A percentile compares a stretch with the other conserved stretches of the same genome.
These are phyloP conservation scores for Dasypolia templi DNA, from an alignment of 2,888 invertebrate genomes.

Conservation along the genomic window DNA sequence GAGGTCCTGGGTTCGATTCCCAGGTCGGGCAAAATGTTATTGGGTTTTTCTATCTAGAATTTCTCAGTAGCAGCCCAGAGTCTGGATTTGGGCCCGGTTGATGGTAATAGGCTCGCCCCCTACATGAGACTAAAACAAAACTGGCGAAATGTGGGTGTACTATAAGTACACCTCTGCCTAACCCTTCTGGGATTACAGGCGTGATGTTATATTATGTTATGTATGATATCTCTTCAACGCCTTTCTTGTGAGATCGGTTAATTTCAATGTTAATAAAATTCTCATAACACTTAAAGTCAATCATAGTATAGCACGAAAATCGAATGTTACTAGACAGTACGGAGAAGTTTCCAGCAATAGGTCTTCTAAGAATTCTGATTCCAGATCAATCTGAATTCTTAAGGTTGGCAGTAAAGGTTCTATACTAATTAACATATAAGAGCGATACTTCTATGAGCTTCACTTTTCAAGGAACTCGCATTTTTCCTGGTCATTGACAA, in stretches of 20 bases:
- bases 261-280: not conserved
- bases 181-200: no score
- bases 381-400: no score
- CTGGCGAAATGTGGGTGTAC: no score
- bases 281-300: not conserved
- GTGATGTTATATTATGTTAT: no score
- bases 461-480: conserved; percentile 8
- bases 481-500: conserved; percentile 21
- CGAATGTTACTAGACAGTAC: not conserved
- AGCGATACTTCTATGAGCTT: conserved; percentile 7
- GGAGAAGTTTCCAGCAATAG: not conserved
- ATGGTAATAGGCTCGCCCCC: no score
- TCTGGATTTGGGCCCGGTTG: no score
- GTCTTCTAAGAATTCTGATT: not conserved
- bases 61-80: no score
- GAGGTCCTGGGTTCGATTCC: no score
- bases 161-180: no score
- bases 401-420: not conserved
- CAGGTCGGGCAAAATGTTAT: no score
- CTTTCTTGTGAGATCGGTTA: not conserved
- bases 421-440: not conserved
- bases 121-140: no score
- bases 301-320: not conserved
- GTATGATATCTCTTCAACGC: not conserved
- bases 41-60: no score